phyloP scores from a whole-genome alignment of 2,888 invertebrate species.

The Drosophila pseudotakahashii region DNA sequence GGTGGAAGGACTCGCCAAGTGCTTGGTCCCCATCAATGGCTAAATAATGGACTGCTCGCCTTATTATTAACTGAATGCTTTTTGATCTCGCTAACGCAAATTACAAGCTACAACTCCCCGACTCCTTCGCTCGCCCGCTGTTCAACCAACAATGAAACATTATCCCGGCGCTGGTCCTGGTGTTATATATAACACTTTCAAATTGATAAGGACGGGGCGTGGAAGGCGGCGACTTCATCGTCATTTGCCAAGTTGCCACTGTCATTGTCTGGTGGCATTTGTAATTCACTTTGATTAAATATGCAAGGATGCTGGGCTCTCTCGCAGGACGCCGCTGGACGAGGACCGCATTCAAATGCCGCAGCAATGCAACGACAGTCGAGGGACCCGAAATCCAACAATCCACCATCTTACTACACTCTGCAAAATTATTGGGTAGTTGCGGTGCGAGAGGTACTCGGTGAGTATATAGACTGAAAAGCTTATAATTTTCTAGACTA shows the following conservation, averaged over 20 bases:
- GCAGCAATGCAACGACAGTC: constrained; percentile 59
- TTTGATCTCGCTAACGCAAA: constrained; percentile 66
- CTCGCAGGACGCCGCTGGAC: constrained; percentile 6
- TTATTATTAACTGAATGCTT: constrained; percentile 66
- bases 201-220: constrained; percentile 46
- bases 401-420: constrained; percentile 13
- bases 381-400: constrained; percentile 24
- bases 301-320: constrained; percentile 52
- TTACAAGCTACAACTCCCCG: constrained; percentile 60
- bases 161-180: constrained; percentile 28
- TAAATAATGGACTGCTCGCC: constrained; percentile 64
- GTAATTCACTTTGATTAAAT: constrained; percentile 80
- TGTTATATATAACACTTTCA: constrained; percentile 56
- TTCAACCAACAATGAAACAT: constrained; percentile 28
- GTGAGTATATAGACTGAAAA: too few species aligned
- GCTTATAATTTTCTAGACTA: too few species aligned
- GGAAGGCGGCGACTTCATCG: constrained; percentile 20
- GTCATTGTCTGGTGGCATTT: constrained; percentile 63
- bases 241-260: constrained; percentile 56
- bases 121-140: not conserved
- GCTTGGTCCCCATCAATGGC: constrained; percentile 54
- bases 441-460: too few species aligned
- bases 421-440: not conserved
- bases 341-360: constrained; percentile 60
- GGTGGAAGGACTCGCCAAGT: constrained; percentile 20